Conservation (phyloP, 1,140 invertebrate genomes). For the Orchestia grillus region DNA sequence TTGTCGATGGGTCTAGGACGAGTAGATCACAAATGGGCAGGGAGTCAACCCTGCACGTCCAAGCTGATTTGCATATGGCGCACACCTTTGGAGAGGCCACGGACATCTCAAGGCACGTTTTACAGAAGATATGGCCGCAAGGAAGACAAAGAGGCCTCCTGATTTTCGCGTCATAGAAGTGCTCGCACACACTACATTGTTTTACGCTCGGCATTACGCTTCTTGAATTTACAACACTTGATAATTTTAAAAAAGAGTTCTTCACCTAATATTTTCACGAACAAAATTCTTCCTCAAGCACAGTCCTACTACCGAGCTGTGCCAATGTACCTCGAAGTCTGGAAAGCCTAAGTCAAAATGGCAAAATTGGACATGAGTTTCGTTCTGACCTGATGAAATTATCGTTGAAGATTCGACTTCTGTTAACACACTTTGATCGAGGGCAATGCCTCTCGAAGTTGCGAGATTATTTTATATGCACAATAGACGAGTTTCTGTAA, state of each 20-base stretch:
- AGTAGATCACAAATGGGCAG: background rate
- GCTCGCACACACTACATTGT: background rate
- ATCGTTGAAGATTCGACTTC: too few species aligned
- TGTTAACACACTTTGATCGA: too few species aligned
- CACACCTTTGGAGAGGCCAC: background rate
- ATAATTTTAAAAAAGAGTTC: background rate
- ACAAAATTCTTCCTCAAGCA: too few species aligned
- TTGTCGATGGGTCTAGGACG: background rate
- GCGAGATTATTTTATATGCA: too few species aligned
- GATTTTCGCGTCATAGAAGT: background rate
- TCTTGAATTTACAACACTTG: background rate
- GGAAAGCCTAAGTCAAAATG: too few species aligned
- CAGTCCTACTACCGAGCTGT: too few species aligned
- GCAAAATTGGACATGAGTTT: too few species aligned
- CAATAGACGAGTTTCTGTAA: too few species aligned
- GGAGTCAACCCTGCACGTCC: background rate
- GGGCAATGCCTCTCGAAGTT: too few species aligned
- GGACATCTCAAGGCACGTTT: background rate
- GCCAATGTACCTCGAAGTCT: too few species aligned
- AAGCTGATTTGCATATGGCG: background rate
- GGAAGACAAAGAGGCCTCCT: conserved; percentile 6
- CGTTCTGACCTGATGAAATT: too few species aligned
- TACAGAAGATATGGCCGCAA: conserved; percentile 39
- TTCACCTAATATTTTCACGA: background rate
- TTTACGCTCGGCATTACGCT: background rate